Evolutionary conservation across 2,113 vertebrate genomes (phyloP), one percentile per base, ranked within the genome.

Genomic region (Pyrgilauda ruficollis): DNA sequence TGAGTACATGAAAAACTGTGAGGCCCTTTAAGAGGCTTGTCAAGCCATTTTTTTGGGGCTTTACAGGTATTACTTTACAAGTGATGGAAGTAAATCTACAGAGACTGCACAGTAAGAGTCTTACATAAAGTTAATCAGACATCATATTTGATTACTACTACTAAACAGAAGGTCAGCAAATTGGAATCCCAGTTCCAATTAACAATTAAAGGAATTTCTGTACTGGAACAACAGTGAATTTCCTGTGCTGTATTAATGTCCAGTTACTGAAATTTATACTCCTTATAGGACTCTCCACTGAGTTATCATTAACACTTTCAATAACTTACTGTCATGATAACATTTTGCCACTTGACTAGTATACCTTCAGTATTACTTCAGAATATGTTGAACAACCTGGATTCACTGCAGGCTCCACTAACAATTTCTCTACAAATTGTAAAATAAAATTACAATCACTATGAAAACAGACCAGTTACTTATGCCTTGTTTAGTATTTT

Each of bases 1-100:
- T 0, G 0, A 43, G 16, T 35, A 59, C 1, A 0, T 58, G 37
- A 58, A 67, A 76, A 85, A 30, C 10, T 30, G 11, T 50, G 27
- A 59, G 13, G 6, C 7, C 21, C 19, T 37, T 44, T 31, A 76
- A 31, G 17, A 67, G 26, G 16, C 22, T 43, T 9, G 13, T 21
- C 26, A n/a, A 59, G 31, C 17, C 62, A 31, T 26, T 59, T 67
- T 49, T 15, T 0, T 4, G 16, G 8, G 52, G 31, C 9, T 50
- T 66, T 66, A 35, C 8, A 58, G 44, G 13, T 35, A 62, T 20
- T 58, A 49, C 11, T 49, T 47, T 50, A 69, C 18, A 33, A 27
- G 7, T 33, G 28, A 83, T 4, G 9, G 15, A 86, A 74, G 6
- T 23, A 52, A 82, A 15, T 53, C 19, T 21, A 50, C 15, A 69